phyloP scores from a whole-genome alignment of 2,888 invertebrate species.

The Drosophila robusta region DNA sequence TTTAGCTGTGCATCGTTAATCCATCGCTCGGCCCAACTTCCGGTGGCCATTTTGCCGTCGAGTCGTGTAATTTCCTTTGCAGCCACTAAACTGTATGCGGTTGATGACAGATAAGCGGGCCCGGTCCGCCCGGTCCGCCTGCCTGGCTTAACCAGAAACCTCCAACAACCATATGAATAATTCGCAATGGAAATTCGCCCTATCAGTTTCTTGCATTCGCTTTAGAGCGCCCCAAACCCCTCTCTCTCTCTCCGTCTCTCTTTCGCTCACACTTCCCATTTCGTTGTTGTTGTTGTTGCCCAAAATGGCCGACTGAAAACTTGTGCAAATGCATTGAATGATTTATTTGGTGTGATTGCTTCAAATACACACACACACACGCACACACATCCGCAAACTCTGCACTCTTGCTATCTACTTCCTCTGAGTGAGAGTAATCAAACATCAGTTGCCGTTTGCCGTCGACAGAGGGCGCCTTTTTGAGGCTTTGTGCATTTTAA shows the following conservation, averaged over 20 bases:
- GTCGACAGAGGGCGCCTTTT: slow-evolving; percentile 68
- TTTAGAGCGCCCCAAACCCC: not conserved
- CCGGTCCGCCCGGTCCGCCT: not conserved
- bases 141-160: slow-evolving; percentile 48
- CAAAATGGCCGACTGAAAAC: slow-evolving; percentile 64
- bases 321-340: slow-evolving; percentile 75
- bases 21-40: slow-evolving; percentile 28
- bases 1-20: slow-evolving; percentile 19
- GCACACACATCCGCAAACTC: slow-evolving; percentile 1
- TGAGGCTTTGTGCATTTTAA: slow-evolving; percentile 75
- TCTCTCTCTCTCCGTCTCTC: too few relatives aligned
- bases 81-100: slow-evolving; percentile 79
- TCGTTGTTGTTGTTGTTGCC: slow-evolving; percentile 25
- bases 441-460: slow-evolving; percentile 61
- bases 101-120: slow-evolving; percentile 71
- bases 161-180: slow-evolving; percentile 65
- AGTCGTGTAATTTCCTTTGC: slow-evolving; percentile 67
- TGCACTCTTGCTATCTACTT: slow-evolving; percentile 7
- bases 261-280: not conserved
- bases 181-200: slow-evolving; percentile 55
- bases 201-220: slow-evolving; percentile 18
- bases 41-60: slow-evolving; percentile 59
- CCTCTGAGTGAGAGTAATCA: slow-evolving; percentile 49
- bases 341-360: slow-evolving; percentile 80
- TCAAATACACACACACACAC: slow-evolving; percentile 40